Evolutionary conservation across 2,113 vertebrate genomes (phyloP).

Genomic region (Mungos mungo): DNA sequence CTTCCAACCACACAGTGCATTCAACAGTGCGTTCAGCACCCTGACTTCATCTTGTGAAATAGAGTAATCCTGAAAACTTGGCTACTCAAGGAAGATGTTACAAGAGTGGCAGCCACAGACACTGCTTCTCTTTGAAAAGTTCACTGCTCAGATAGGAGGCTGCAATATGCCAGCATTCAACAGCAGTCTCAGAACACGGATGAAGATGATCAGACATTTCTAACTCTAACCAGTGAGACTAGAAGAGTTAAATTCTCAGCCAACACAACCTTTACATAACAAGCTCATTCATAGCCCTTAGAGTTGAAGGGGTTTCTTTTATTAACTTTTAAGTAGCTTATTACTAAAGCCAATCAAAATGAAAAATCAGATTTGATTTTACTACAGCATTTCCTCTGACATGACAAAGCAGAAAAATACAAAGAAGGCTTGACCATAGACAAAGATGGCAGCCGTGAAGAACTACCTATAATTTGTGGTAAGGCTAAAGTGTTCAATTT

Average conservation of each 20-base stretch:
- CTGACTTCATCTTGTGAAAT: background rate
- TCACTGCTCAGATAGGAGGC: background rate
- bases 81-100: background rate
- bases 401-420: slow-evolving; percentile 20
- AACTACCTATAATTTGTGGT: background rate
- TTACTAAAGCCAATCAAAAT: slow-evolving; percentile 46
- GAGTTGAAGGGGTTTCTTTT: background rate
- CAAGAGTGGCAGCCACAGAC: background rate
- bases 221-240: background rate
- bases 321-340: slow-evolving; percentile 10
- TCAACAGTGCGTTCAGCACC: background rate
- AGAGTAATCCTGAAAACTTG: background rate
- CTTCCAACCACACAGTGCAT: background rate
- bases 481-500: background rate
- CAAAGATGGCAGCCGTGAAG: background rate
- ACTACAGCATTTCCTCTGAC: background rate
- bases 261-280: background rate
- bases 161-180: background rate
- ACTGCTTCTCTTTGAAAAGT: background rate
- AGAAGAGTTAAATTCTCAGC: background rate
- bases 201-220: background rate
- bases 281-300: background rate
- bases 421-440: background rate
- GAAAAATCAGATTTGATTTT: background rate
- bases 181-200: background rate